Evolutionary conservation across 2,888 invertebrate genomes (phyloP).

Genomic region (Acheta domesticus): DNA sequence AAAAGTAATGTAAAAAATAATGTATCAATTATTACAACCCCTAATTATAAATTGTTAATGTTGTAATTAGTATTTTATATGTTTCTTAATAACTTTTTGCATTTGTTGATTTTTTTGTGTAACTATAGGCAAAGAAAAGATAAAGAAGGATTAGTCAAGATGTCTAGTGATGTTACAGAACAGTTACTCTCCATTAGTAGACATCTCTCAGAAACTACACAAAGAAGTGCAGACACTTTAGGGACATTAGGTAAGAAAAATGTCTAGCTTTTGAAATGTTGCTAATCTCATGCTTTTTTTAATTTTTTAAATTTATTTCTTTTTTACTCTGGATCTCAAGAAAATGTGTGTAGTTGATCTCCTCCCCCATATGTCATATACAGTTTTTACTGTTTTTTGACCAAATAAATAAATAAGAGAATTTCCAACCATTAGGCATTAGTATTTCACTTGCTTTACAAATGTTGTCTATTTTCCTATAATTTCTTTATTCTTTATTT

Average conservation of each 20-base stretch:
- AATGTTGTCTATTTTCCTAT: constrained; percentile 6
- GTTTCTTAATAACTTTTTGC: neutral
- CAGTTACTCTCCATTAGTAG: constrained; percentile 79
- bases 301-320: too few species aligned
- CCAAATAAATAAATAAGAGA: too few species aligned
- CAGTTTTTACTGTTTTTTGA: too few species aligned
- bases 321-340: too few species aligned
- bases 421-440: neutral
- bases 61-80: neutral
- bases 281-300: too few species aligned
- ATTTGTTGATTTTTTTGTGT: too few species aligned
- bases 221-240: constrained; percentile 80
- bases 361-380: too few species aligned
- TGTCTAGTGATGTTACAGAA: constrained; percentile 77
- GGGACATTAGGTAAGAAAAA: constrained; percentile 68
- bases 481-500: neutral
- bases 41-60: too few species aligned
- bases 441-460: neutral
- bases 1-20: too few species aligned
- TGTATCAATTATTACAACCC: too few species aligned
- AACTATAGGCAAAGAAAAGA: constrained; percentile 55
- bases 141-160: constrained; percentile 63
- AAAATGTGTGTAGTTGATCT: too few species aligned
- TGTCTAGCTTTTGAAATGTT: too few species aligned
- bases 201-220: constrained; percentile 81